Conservation (phyloP, 2,888 invertebrate species). For the Cheilosia vulpina region DNA sequence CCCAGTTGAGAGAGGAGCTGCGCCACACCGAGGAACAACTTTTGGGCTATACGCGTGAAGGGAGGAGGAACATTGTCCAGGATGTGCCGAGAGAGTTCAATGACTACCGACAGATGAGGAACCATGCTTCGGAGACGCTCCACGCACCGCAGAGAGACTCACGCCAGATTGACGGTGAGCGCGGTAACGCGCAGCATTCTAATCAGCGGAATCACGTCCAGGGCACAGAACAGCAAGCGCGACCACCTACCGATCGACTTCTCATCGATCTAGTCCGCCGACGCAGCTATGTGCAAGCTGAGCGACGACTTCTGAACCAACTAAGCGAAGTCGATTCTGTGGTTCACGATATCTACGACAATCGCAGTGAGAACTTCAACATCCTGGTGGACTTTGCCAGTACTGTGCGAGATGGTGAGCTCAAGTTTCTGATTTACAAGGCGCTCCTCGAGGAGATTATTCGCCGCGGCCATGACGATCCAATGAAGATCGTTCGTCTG, state of each 20-base stretch:
- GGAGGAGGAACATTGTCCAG: neutral
- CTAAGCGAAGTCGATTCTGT: slow-evolving; percentile 16
- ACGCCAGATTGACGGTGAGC: neutral
- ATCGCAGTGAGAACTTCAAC: slow-evolving; percentile 50
- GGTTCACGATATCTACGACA: slow-evolving; percentile 49
- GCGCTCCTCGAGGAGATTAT: slow-evolving; percentile 54
- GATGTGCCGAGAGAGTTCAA: neutral
- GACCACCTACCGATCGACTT: neutral
- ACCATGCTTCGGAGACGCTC: neutral
- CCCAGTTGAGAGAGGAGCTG: slow-evolving; percentile 53
- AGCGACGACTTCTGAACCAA: slow-evolving; percentile 35
- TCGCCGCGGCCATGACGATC: slow-evolving; percentile 54
- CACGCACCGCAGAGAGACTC: neutral
- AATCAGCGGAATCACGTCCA: neutral
- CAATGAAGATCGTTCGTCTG: slow-evolving; percentile 51
- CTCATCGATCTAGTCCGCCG: slow-evolving; percentile 28
- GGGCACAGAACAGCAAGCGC: neutral
- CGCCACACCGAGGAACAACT: slow-evolving; percentile 65
- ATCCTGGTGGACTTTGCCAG: slow-evolving; percentile 61
- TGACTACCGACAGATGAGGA: neutral
- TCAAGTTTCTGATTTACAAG: slow-evolving; percentile 59
- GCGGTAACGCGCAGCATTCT: neutral
- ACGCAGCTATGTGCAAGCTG: slow-evolving; percentile 39
- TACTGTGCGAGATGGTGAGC: slow-evolving; percentile 42
- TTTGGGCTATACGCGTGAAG: slow-evolving; percentile 32